A percentile compares a stretch with the other conserved stretches of the same genome.
phyloP scores from a whole-genome alignment of 2,888 invertebrate genomes.

The Pammene aurita region DNA sequence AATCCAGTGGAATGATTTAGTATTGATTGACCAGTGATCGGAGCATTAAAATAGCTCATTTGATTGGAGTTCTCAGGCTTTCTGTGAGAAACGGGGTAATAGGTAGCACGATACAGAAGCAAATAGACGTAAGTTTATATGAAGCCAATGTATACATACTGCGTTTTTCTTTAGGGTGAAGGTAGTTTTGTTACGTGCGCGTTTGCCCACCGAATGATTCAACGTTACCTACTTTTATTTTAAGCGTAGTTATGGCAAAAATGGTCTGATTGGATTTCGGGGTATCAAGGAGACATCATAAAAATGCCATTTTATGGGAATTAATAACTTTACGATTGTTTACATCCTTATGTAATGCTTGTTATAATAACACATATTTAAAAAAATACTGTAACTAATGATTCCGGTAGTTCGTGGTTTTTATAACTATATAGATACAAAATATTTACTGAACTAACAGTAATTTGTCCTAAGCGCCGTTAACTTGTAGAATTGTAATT shows the following conservation, averaged over 20 bases:
- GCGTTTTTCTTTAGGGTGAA: background rate
- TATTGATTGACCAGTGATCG: conserved; percentile 65
- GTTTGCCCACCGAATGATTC: conserved; percentile 27
- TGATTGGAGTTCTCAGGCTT: conserved; percentile 74
- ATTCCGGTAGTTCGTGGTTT: no score
- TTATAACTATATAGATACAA: no score
- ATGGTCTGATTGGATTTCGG: conserved; percentile 11
- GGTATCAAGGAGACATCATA: background rate
- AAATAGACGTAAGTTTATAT: background rate
- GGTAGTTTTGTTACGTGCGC: conserved; percentile 28
- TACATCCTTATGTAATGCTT: no score
- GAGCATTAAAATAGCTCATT: conserved; percentile 68
- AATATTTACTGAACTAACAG: no score
- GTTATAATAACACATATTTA: no score
- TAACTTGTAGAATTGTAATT: no score
- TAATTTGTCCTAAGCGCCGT: no score
- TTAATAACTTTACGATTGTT: background rate
- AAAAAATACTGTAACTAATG: no score
- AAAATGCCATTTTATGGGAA: background rate
- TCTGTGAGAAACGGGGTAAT: conserved; percentile 65
- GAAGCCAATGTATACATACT: background rate
- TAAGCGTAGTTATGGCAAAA: conserved; percentile 4
- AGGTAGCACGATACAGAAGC: conserved; percentile 44
- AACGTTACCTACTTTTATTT: conserved; percentile 29
- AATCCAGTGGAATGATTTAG: conserved; percentile 56